Conservation (phyloP, 2,113 vertebrate genomes). For the Deroptyus accipitrinus region DNA sequence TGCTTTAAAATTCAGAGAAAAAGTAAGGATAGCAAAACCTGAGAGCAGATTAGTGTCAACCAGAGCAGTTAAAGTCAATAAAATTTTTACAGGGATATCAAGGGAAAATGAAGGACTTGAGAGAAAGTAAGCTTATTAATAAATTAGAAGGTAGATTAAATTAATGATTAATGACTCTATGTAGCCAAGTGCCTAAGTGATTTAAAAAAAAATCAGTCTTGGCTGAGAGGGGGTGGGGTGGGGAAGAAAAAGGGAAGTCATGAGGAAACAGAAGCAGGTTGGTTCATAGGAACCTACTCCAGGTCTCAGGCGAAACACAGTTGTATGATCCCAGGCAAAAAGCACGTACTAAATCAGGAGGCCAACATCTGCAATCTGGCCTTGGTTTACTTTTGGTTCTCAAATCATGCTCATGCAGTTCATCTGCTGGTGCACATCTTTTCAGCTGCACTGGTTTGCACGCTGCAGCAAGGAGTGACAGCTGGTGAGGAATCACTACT, state of each 20-base stretch:
- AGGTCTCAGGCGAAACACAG: not conserved
- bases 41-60: not conserved
- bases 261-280: not conserved
- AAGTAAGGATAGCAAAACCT: not conserved
- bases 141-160: slow-evolving; percentile 25
- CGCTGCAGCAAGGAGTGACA: not conserved
- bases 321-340: fast-evolving
- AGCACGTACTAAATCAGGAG: not conserved
- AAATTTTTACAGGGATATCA: not conserved
- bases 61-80: not conserved
- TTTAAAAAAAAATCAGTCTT: not conserved
- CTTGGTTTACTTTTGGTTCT: not conserved
- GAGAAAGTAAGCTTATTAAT: slow-evolving; percentile 21
- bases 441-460: not conserved
- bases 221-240: too few species aligned
- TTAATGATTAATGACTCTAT: slow-evolving; percentile 47
- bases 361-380: fast-evolving
- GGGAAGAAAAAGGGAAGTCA: fast-evolving
- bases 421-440: not conserved
- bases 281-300: not conserved
- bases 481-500: not conserved
- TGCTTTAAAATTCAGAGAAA: not conserved
- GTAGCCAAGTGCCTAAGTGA: not conserved
- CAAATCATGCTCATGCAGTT: fast-evolving
- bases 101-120: not conserved